Conservation (phyloP, 2,888 invertebrate genomes). For the Elmis aenea region DNA sequence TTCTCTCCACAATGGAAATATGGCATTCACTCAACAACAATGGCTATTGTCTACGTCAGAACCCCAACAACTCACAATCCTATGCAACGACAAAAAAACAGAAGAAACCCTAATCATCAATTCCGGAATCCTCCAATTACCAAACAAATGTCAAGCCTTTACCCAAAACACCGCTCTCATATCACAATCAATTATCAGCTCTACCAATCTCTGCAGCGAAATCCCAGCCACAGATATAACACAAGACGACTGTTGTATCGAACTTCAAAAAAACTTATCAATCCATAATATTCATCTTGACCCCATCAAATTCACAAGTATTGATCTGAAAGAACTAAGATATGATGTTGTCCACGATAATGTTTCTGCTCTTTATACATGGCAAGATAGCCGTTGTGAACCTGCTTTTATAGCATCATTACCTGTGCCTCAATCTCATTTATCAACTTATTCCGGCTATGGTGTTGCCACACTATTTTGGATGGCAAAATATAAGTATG, state of each 20-base stretch:
- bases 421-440: slow-evolving; percentile 69
- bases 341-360: slow-evolving; percentile 58
- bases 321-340: slow-evolving; percentile 28
- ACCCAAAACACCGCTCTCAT: too few relatives aligned
- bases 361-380: slow-evolving; percentile 72
- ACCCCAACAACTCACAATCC: too few relatives aligned
- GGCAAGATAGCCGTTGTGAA: slow-evolving; percentile 82
- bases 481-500: slow-evolving; percentile 63
- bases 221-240: background rate
- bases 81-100: too few relatives aligned
- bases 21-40: too few relatives aligned
- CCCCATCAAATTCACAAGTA: background rate
- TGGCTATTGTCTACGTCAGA: too few relatives aligned
- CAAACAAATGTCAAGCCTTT: too few relatives aligned
- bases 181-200: too few relatives aligned
- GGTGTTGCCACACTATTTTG: slow-evolving; percentile 80
- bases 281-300: too few relatives aligned
- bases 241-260: too few relatives aligned
- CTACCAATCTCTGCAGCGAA: background rate
- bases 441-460: slow-evolving; percentile 71
- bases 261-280: too few relatives aligned
- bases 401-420: slow-evolving; percentile 64
- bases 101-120: too few relatives aligned
- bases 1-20: too few relatives aligned
- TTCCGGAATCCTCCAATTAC: background rate